phyloP scores from a whole-genome alignment of 2,113 vertebrate species.

The Corvus cornix region DNA sequence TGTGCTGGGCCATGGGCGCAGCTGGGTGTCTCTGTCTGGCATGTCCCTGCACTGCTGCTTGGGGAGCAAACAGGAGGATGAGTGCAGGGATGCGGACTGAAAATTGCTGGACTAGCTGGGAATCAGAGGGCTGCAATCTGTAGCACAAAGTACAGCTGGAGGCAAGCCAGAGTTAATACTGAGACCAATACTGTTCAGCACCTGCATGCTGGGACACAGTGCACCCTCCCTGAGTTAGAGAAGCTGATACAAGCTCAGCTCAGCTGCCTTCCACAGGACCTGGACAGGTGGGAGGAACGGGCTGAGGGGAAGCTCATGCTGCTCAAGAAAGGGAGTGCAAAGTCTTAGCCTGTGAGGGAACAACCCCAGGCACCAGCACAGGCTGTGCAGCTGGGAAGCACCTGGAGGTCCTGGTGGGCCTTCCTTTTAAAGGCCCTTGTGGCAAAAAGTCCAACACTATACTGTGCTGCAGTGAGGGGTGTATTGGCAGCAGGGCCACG shows the following conservation, averaged over 20 bases:
- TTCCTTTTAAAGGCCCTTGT: not conserved
- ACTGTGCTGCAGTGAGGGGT: not conserved
- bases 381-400: not conserved
- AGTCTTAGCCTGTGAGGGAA: not conserved
- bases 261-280: not conserved
- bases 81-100: not conserved
- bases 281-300: not conserved
- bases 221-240: not conserved
- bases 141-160: not conserved
- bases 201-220: not conserved
- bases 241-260: not conserved
- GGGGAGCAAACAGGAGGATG: not conserved
- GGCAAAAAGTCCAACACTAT: not conserved
- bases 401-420: not conserved
- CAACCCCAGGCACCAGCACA: not conserved
- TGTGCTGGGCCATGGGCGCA: accelerated
- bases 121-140: not conserved
- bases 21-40: too few species aligned
- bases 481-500: not conserved
- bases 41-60: accelerated
- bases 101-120: not conserved
- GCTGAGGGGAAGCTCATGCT: not conserved
- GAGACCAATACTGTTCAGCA: not conserved
- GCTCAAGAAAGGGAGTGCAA: not conserved
- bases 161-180: not conserved